These are phyloP conservation scores for Salvelinus namaycush DNA, from an alignment of 2,113 vertebrate species.

Conservation along the genomic window DNA sequence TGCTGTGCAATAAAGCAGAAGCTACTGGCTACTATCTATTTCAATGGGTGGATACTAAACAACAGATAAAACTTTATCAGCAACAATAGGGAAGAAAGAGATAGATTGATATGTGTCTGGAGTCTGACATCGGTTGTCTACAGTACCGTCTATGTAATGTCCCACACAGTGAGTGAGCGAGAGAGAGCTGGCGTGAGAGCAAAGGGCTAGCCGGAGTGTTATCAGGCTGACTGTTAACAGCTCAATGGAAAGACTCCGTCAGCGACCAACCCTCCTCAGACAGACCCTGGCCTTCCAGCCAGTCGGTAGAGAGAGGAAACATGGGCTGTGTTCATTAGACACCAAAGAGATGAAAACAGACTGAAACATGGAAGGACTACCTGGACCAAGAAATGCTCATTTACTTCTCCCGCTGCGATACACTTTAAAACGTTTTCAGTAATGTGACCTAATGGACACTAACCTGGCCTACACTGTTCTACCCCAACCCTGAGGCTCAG, in stretches of 20 bases:
- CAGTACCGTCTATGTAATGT: constrained; percentile 33
- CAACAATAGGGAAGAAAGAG: constrained; percentile 9
- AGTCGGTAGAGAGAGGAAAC: background rate
- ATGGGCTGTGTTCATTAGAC: too few species aligned
- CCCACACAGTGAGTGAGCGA: constrained; percentile 48
- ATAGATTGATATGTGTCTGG: constrained; percentile 37
- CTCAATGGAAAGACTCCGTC: constrained; percentile 62
- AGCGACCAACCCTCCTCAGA: constrained; percentile 43
- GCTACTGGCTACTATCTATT: too few species aligned
- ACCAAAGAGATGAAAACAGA: too few species aligned
- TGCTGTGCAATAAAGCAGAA: too few species aligned
- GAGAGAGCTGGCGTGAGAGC: constrained; percentile 45
- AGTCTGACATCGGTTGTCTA: constrained; percentile 29
- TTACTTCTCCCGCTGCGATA: too few species aligned
- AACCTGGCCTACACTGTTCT: constrained; percentile 13
- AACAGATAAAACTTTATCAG: background rate
- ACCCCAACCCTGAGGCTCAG: constrained; percentile 4
- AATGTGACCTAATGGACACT: too few species aligned
- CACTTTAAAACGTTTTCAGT: too few species aligned
- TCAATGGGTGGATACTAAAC: background rate
- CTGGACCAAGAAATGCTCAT: too few species aligned
- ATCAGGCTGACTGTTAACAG: constrained; percentile 55
- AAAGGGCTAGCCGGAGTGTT: constrained; percentile 38
- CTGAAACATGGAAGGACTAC: too few species aligned
- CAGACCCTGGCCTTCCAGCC: constrained; percentile 37